Evolutionary conservation across 30 jellyfish, hydroid and myxozoan genomes (phyloP).

Genomic region (Aurelia aurita complex sp. Pacific): DNA sequence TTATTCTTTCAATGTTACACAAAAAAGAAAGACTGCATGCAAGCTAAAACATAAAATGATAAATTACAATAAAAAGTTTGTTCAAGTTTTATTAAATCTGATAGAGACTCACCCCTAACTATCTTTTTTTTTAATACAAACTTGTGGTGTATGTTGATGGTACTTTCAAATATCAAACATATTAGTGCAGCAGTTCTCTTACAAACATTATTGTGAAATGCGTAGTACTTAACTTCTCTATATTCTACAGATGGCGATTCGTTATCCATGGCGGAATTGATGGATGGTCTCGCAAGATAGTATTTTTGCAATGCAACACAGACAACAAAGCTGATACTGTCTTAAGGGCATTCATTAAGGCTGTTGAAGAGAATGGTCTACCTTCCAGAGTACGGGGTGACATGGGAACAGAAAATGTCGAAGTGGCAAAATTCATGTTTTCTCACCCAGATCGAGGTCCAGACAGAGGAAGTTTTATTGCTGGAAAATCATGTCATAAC

Average conservation of each 20-base stretch:
- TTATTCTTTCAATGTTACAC: no score
- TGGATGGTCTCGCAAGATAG: slow-evolving; percentile 10
- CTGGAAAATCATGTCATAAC: slow-evolving; percentile 30
- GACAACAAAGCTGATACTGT: slow-evolving; percentile 28
- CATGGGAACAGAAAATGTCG: slow-evolving; percentile 34
- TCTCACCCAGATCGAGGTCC: slow-evolving; percentile 32
- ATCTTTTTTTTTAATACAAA: not conserved
- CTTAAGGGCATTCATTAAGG: not conserved
- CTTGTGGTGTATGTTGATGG: not conserved
- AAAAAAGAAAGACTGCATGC: no score
- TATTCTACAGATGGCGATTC: not conserved
- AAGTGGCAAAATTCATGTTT: slow-evolving; percentile 33
- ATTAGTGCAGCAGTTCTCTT: not conserved
- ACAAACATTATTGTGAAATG: not conserved
- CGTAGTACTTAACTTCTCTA: no score
- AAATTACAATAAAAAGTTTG: no score
- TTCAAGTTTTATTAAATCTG: no score
- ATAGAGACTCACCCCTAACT: no score
- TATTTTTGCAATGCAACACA: slow-evolving; percentile 6
- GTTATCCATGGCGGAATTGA: slow-evolving; percentile 18
- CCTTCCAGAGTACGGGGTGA: slow-evolving; percentile 56
- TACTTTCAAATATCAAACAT: not conserved
- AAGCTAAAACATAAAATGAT: no score
- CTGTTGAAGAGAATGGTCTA: slow-evolving; percentile 17
- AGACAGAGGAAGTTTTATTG: slow-evolving; percentile 20